Evolutionary conservation across 1,140 invertebrate genomes (phyloP), one percentile per base, ranked within the genome.

Genomic region (Leptinotarsa undecemlineata): DNA sequence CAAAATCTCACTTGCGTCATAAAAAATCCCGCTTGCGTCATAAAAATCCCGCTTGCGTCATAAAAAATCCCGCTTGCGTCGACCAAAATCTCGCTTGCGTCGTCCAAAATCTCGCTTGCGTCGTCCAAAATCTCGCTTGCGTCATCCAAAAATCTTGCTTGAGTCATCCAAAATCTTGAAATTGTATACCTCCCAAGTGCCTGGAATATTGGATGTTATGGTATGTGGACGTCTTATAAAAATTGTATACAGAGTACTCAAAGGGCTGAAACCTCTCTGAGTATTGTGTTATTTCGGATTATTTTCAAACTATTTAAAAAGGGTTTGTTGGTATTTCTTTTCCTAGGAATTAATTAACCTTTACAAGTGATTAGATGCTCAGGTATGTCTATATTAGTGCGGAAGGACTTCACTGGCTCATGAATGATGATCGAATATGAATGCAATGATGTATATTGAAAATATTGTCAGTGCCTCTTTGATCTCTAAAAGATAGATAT

Each of bases 381-480:
- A 62, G 19, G 8, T 21, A 62, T 6, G 61, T 21, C 1, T 62
- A 19, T 8, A 21, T 21, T 42, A n/a, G n/a, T 21, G n/a, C 1
- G 6, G 23, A 68, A 68, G 23, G 17, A 68, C 23, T 33, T 68
- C n/a, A 20, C 23, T n/a, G 20, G n/a, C 6, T 21, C 23, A 21
- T 68, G 8, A 68, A n/a, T 23, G 66, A 11, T 8, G 26, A 68
- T 20, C 3, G 23, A 23, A n/a, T 68, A 33, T n/a, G 17, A 70
- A 42, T 20, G 48, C 33, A 17, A 48, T 13, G 33, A 70, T n/a
- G 21, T 48, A 17, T 70, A 17, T 47, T 47, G 14, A 70, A 62
- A 48, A 70, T 70, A 57, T 74, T 73, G 73, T 78, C 75, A 81
- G 80, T 81, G 80, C 80, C 80, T 81, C 80, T 75, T 77, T 81